These are phyloP conservation scores for Loxodonta africana DNA, from an alignment of 2,113 vertebrate species.

Conservation along the genomic window DNA sequence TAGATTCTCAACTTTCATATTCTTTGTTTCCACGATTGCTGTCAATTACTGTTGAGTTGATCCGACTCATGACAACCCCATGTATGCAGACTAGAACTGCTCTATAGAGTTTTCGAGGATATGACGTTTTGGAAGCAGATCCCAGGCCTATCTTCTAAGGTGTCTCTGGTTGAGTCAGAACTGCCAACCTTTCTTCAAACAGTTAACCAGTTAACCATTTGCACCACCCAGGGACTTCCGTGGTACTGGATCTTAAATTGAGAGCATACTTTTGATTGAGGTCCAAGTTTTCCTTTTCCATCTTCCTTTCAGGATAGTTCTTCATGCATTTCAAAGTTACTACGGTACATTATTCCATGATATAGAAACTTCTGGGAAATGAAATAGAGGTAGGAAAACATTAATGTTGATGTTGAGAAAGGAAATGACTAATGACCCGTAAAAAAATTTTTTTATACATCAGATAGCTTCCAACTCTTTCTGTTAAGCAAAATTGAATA, in stretches of 20 bases:
- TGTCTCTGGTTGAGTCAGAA: not conserved
- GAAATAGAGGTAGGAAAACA: conserved; percentile 12
- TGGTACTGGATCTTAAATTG: not conserved
- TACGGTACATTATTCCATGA: not conserved
- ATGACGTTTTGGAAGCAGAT: not conserved
- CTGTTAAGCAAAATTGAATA: not conserved
- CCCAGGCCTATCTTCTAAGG: not conserved
- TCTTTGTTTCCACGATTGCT: not conserved
- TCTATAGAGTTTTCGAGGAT: not conserved
- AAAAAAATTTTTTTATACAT: not conserved
- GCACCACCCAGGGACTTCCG: not conserved
- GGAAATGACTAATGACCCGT: not conserved
- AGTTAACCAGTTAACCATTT: not conserved
- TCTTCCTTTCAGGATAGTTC: not conserved
- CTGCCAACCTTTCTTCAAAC: not conserved
- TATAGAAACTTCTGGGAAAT: not conserved
- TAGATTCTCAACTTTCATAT: not conserved
- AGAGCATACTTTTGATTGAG: not conserved
- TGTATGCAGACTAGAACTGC: too few species aligned
- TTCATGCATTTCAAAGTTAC: not conserved
- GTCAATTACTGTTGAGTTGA: not conserved
- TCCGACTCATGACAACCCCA: too few species aligned
- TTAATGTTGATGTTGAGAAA: not conserved
- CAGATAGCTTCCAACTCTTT: not conserved
- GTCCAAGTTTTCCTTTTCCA: not conserved